Evolutionary conservation across 2,888 invertebrate genomes (phyloP).

Genomic region (Cerastoderma edule): DNA sequence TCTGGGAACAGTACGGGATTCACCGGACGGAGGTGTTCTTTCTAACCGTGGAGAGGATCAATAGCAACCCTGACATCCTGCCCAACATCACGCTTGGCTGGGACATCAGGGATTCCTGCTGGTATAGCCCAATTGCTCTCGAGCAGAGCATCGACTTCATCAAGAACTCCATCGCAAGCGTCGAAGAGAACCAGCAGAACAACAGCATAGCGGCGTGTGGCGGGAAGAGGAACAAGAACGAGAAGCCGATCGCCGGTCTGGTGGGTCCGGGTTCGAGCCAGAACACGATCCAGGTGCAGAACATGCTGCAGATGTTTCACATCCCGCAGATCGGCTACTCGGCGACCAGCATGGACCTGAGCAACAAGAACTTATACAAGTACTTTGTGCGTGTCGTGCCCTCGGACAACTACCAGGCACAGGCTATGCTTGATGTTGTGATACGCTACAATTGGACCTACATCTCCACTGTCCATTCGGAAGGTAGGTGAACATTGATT

Average conservation of each 20-base stretch:
- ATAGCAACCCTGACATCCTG: conserved; percentile 86
- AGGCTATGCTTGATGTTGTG: conserved; percentile 88
- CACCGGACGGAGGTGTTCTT: conserved; percentile 88
- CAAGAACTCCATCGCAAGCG: conserved; percentile 86
- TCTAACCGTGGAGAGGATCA: conserved; percentile 84
- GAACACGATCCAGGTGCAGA: conserved; percentile 89
- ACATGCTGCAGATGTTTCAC: conserved; percentile 89
- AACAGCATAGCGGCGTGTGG: conserved; percentile 40
- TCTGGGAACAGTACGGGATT: conserved; percentile 91
- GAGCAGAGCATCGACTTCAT: conserved; percentile 91
- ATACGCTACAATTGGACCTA: conserved; percentile 89
- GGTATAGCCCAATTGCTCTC: conserved; percentile 91
- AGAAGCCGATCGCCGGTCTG: conserved; percentile 87
- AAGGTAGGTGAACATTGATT: conserved; percentile 87
- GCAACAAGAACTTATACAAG: conserved; percentile 90
- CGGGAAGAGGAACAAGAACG: conserved; percentile 32
- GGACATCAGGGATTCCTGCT: conserved; percentile 92
- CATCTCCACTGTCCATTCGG: conserved; percentile 90
- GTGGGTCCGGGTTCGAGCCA: conserved; percentile 91
- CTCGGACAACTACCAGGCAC: conserved; percentile 91
- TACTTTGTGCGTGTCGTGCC: conserved; percentile 92
- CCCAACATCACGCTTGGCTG: conserved; percentile 87
- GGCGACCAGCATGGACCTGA: conserved; percentile 90
- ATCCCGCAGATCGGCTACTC: conserved; percentile 90
- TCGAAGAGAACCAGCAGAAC: conserved; percentile 57